Base-by-base conservation (phyloP, 2,888 invertebrate species). In the Seladonia tumulorum region DNA sequence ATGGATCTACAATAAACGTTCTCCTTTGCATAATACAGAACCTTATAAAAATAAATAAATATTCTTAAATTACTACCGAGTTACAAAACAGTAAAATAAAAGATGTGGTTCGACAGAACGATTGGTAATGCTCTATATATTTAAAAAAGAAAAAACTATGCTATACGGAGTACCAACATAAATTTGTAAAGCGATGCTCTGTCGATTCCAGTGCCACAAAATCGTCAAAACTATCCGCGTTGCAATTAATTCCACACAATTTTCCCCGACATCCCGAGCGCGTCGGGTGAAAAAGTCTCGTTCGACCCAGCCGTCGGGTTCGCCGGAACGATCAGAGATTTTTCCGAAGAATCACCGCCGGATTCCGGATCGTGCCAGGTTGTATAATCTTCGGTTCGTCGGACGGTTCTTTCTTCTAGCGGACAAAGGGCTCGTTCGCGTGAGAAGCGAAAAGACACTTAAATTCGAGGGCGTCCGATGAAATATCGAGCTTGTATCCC, bases 401-500 rank as follows among this genome's bases (percentile, higher is more conserved):
- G 63, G 47, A 35, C 49, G 14, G 42, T 63, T 47, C 73, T 75
- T 68, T 70, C 76, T 68, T 39, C 49, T 14, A 18, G 10, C 12
- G 18, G 22, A 84, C 81, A 90, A 88, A 86, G 73, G 86, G 53
- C 12, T 78, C 80, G 79, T 72, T 90, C 79, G 79, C 82, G 81
- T 60, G 90, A 86, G 76, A 74, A 45, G 79, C 81, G 80, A 80
- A 85, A 76, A 75, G 90, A 85, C 83, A 74, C 72, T 82, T 86
- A 83, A 60, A 90, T 88, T 82, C 83, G 86, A 82, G 60, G 88
- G 68, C 60, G 74, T 60, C 71, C 82, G 89, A 90, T 86, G 88
- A 88, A 90, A 88, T 90, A 90, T 89, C 86, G 85, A 49, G 76
- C 74, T 76, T 81, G 76, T 80, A 81, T 81, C 85, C 82, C 86